Conservation (phyloP, 2,797 vertebrate species). For the Babyrousa celebensis region DNA sequence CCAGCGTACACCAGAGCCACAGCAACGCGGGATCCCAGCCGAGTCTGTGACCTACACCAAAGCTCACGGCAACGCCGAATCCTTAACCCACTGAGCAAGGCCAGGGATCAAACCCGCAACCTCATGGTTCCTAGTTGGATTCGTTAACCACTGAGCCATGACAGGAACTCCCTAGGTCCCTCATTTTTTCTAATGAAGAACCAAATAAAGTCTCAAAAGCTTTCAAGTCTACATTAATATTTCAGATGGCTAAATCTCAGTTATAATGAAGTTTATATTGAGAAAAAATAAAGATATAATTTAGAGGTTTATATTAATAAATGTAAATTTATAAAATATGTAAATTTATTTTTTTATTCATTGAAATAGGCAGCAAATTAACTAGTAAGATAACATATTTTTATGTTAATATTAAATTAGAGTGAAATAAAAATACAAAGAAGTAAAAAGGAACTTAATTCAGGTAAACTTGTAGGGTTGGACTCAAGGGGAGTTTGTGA, state of each 20-base stretch:
- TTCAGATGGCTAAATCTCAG: not conserved
- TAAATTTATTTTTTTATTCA: not conserved
- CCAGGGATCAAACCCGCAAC: no score
- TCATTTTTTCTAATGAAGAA: conserved; percentile 92
- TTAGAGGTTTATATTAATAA: not conserved
- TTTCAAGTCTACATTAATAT: conserved; percentile 78
- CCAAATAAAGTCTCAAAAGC: conserved; percentile 91
- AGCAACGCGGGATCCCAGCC: no score
- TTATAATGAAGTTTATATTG: not conserved
- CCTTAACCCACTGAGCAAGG: no score
- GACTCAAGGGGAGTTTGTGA: not conserved
- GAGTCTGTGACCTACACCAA: no score
- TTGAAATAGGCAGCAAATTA: not conserved
- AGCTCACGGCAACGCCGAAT: no score
- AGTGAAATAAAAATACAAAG: not conserved
- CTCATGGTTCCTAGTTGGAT: no score
- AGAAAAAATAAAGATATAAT: not conserved
- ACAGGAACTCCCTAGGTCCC: conserved; percentile 56
- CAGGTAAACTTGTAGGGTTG: not conserved
- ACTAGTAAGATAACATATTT: not conserved
- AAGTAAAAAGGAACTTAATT: not conserved
- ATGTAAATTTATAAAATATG: not conserved
- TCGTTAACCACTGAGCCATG: no score
- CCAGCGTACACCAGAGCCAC: no score
- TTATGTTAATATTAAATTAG: not conserved